A percentile compares a stretch with the other conserved stretches of the same genome.
These are phyloP conservation scores for Eidolon helvum DNA, from an alignment of 2,113 vertebrate genomes.

Conservation along the genomic window DNA sequence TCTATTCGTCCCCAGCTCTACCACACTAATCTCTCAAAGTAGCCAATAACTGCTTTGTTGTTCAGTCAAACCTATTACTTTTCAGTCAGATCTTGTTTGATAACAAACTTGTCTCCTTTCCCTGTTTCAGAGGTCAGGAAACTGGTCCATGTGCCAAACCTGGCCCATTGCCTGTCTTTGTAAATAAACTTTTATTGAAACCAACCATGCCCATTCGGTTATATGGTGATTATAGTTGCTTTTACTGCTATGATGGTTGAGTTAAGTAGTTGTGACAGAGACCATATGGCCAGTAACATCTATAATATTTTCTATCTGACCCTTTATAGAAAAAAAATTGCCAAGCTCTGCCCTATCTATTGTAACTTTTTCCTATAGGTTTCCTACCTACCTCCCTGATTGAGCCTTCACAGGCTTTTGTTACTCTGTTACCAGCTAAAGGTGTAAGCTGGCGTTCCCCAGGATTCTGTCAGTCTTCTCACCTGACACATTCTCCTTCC, in stretches of 20 bases:
- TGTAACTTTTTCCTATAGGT: background rate
- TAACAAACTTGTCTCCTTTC: background rate
- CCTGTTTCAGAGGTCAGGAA: background rate
- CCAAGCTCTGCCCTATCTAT: background rate
- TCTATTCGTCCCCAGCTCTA: background rate
- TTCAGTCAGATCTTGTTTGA: background rate
- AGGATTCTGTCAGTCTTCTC: background rate
- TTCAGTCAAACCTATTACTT: background rate
- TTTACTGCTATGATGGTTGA: background rate
- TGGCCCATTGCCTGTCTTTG: background rate
- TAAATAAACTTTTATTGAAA: slow-evolving; percentile 2
- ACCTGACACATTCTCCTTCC: background rate
- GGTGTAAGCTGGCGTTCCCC: background rate
- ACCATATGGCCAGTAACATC: background rate
- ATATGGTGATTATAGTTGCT: background rate
- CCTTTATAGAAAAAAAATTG: background rate
- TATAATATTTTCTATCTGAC: background rate
- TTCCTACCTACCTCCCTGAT: background rate
- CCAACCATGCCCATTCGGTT: background rate
- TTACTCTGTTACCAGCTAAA: background rate
- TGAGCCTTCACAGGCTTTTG: background rate
- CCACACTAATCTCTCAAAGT: background rate
- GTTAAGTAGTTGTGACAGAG: background rate
- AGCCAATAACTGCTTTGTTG: background rate
- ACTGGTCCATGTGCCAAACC: background rate